Conservation (phyloP, 2,113 vertebrate species). For the Cephalopterus ornatus region DNA sequence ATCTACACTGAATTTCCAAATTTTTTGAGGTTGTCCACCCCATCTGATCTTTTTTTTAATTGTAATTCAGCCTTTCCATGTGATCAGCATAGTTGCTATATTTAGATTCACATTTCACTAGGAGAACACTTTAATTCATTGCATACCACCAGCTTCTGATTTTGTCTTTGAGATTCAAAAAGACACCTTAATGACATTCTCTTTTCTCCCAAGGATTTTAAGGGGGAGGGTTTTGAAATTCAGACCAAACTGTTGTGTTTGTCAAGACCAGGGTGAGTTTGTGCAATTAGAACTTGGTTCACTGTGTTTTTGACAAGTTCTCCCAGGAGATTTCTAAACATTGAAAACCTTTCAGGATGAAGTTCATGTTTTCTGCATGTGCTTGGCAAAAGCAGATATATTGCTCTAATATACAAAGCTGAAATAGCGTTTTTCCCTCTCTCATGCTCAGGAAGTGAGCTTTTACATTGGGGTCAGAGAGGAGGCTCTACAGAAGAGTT, state of each 20-base stretch:
- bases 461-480: constrained; percentile 28
- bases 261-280: constrained; percentile 17
- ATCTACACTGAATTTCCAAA: neutral
- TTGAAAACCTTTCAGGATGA: constrained; percentile 56
- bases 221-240: constrained; percentile 33
- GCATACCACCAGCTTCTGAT: neutral
- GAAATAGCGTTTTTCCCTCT: constrained; percentile 59
- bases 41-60: neutral
- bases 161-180: constrained; percentile 7
- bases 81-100: neutral
- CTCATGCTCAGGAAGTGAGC: neutral
- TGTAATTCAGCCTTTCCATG: neutral
- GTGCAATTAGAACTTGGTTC: constrained; percentile 51
- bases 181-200: neutral
- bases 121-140: constrained; percentile 14
- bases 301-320: constrained; percentile 51
- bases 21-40: neutral
- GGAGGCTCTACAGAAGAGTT: constrained; percentile 11
- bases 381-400: constrained; percentile 37
- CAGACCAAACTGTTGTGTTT: constrained; percentile 39
- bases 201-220: constrained; percentile 25
- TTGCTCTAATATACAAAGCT: constrained; percentile 29
- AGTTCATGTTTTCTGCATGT: constrained; percentile 27
- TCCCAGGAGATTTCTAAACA: constrained; percentile 59
- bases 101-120: neutral